phyloP scores from a whole-genome alignment of 2,113 vertebrate genomes.

The Platanista minor region DNA sequence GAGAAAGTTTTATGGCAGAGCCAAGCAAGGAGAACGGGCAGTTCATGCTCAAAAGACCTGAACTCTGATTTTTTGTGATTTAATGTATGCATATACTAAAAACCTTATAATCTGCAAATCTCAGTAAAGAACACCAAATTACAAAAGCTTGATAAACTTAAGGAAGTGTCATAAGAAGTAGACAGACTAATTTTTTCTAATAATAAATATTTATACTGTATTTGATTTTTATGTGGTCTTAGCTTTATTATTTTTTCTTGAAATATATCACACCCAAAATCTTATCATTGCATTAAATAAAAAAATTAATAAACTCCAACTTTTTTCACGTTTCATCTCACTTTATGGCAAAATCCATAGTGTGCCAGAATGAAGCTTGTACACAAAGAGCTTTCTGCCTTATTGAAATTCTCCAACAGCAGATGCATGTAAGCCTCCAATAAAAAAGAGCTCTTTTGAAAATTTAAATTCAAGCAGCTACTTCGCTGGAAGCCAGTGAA shows the following conservation, averaged over 20 bases:
- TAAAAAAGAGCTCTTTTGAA: constrained; percentile 17
- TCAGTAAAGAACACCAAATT: background rate
- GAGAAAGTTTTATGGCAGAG: background rate
- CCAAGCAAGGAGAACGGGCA: background rate
- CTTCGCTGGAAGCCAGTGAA: constrained; percentile 20
- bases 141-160: background rate
- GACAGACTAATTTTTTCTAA: background rate
- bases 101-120: background rate
- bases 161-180: background rate
- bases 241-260: background rate
- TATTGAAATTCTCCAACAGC: constrained; percentile 14
- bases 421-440: constrained; percentile 1
- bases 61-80: background rate
- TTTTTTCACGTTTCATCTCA: background rate
- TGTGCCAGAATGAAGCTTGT: background rate
- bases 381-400: background rate
- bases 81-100: background rate
- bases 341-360: background rate
- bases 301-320: background rate
- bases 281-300: background rate
- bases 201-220: background rate
- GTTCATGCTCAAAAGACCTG: background rate
- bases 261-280: background rate
- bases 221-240: background rate
- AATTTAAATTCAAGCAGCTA: constrained; percentile 27